Base-by-base conservation (phyloP, 2,888 invertebrate genomes). In the Agrotis puta region DNA sequence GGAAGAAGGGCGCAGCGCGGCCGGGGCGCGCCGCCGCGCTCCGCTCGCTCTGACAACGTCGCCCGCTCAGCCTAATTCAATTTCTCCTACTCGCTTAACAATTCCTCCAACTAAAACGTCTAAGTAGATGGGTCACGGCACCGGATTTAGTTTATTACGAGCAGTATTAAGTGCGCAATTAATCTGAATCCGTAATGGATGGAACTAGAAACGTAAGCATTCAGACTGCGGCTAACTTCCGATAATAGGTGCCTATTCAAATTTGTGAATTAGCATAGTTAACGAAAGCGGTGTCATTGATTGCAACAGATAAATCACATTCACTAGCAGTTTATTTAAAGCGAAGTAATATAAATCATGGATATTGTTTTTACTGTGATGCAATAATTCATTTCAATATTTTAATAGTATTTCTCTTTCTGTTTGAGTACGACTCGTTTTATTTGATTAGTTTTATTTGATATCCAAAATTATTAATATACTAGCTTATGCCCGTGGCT, bases 71-170 rank as follows among this genome's bases (percentile, higher is more conserved):
- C 86, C 87, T 94, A 93, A 94, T 93, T 92, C 88, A 92, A 94
- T 94, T 93, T 90, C 89, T 87, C 88, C 88, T 89, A 88, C 89
- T 92, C 88, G 86, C 89, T 91, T 92, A 93, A 93, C 93, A 92
- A 92, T 92, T 90, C 90, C 89, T 91, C 88, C 87, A 87, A 83
- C 91, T 89, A 90, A 92, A 92, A 90, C 89, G 87, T 90, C 90
- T 92, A 91, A 93, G 91, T 92, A 91, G 92, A 92, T 89, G 89
- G 90, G 91, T 92, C 92, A 91, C 90, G 89, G 88, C 87, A 89
- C 87, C 87, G 86, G 90, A 92, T 94, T 93, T 91, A 91, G 91
- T 93, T 93, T 92, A 92, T 93, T 92, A 92, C 91, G 87, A 93
- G 87, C 88, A 90, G 87, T 90, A 90, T 92, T 93, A 93, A 92